Base-by-base conservation (phyloP, 2,797 vertebrate genomes). In the Anabas testudineus region DNA sequence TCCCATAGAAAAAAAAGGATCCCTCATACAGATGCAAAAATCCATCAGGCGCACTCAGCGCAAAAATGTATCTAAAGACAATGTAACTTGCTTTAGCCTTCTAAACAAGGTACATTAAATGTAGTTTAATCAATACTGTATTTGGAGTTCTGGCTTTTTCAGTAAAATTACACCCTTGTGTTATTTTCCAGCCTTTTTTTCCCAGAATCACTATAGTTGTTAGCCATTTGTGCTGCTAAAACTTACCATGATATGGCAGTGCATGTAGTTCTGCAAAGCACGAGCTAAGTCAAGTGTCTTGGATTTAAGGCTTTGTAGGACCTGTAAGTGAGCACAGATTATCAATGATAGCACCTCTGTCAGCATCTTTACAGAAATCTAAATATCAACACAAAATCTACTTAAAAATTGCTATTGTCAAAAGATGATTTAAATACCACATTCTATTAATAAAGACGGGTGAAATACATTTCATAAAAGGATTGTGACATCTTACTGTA, bases 231-330 rank as follows among this genome's bases (percentile, higher is more conserved):
- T 51, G 19, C 55, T 48, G 26, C 18, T 62, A 26, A 82, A 70
- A 85, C 94, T 92, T 91, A 98, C 97, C 82, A 65, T 89, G 82
- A 94, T 93, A 79, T 89, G 95, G 55, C 84, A 89, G 26, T 88
- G 67, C 48, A 95, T 71, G 82, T 93, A 93, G 18, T 52, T 90
- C 90, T 95, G 94, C 37, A 99, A 87, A 67, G 87, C 73, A 13
- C 67, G 78, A 16, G 93, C 90, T 55, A 97, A 71, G 46, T 90
- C 92, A 47, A 92, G 43, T 6, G 83, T 82, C 4, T 88, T 91
- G 9, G 93, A 90, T 83, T 94, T 94, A 13, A 95, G 80, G 55
- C 71, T 88, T 74, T 93, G 91, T 65, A 91, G 84, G 60, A 84
- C 65, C 94, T 95, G 76, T 5, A 66, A 75, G 19, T 30, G 86